Evolutionary conservation across 2,113 vertebrate genomes (phyloP).

Genomic region (Equus quagga): DNA sequence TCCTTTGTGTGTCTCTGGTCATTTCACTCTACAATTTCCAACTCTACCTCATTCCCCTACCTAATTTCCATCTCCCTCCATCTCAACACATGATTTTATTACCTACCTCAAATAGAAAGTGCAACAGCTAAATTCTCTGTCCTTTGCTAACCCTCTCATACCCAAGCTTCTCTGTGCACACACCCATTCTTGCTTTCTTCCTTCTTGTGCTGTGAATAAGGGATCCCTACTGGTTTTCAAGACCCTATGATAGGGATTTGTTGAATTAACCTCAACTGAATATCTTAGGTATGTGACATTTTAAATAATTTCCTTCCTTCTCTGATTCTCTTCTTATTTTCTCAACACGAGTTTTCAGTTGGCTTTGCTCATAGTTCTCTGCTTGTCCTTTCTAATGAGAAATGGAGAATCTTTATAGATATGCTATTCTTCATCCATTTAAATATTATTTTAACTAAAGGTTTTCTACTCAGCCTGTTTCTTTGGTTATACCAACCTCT

Average conservation of each 20-base stretch:
- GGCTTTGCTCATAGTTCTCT: neutral
- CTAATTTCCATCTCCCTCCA: neutral
- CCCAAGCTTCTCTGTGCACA: neutral
- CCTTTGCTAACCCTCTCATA: neutral
- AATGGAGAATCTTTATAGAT: neutral
- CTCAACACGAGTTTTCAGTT: neutral
- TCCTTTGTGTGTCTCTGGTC: neutral
- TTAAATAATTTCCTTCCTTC: neutral
- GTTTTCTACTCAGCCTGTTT: neutral
- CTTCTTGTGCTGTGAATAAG: neutral
- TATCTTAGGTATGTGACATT: neutral
- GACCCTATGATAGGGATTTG: neutral
- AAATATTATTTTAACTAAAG: neutral
- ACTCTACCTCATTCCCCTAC: neutral
- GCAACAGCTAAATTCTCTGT: neutral
- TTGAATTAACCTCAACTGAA: neutral
- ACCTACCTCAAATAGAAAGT: neutral
- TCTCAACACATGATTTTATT: neutral
- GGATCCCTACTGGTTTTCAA: neutral
- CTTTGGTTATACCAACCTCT: neutral
- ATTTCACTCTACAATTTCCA: neutral
- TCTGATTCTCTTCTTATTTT: neutral
- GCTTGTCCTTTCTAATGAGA: neutral
- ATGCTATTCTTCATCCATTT: neutral
- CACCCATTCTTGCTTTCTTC: neutral